phyloP scores from a whole-genome alignment of 2,113 vertebrate species.

The Microtus ochrogaster region DNA sequence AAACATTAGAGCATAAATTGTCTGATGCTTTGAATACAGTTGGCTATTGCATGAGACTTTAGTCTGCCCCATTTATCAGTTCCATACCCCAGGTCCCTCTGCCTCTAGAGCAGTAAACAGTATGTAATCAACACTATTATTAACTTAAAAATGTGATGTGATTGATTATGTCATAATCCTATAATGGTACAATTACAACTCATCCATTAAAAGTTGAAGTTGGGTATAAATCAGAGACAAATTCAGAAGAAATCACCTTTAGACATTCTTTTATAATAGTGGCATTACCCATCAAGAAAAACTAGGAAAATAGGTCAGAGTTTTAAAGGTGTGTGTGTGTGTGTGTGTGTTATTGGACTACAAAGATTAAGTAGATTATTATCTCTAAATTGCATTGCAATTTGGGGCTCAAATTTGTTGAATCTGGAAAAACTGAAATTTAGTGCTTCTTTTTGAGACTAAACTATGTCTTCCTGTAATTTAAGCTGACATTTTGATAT shows the following conservation, averaged over 20 bases:
- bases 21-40: not conserved
- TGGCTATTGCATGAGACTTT: not conserved
- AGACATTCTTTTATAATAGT: not conserved
- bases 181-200: not conserved
- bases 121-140: not conserved
- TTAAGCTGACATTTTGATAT: slow-evolving; percentile 62
- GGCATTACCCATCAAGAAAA: not conserved
- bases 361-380: slow-evolving; percentile 62
- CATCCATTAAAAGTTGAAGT: slow-evolving; percentile 37
- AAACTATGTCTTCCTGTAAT: slow-evolving; percentile 60
- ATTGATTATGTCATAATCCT: slow-evolving; percentile 24
- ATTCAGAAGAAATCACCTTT: not conserved
- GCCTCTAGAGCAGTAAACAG: not conserved
- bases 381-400: slow-evolving; percentile 66
- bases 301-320: slow-evolving; percentile 28
- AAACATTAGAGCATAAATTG: not conserved
- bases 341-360: slow-evolving; percentile 5
- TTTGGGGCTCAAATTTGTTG: slow-evolving; percentile 39
- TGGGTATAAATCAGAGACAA: slow-evolving; percentile 1
- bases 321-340: slow-evolving; percentile 56
- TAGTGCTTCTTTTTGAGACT: slow-evolving; percentile 57
- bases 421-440: slow-evolving; percentile 63
- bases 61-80: not conserved
- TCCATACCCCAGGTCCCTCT: not conserved
- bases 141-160: slow-evolving; percentile 36